These are phyloP conservation scores for Dinothrombium tinctorium DNA, from an alignment of 1,140 invertebrate species.

Conservation along the genomic window DNA sequence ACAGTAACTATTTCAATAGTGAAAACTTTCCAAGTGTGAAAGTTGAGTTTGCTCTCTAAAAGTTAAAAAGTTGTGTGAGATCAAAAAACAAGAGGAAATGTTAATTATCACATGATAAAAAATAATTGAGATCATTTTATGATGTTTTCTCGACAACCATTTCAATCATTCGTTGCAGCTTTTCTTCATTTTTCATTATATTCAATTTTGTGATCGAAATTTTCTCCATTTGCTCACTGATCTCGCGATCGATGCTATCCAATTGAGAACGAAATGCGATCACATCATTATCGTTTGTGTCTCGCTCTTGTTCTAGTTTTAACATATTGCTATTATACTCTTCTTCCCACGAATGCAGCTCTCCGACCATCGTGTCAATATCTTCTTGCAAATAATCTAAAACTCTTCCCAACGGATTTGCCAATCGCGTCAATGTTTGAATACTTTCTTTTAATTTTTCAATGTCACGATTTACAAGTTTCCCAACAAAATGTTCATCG, in stretches of 20 bases:
- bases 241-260: constrained; percentile 35
- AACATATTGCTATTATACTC: constrained; percentile 41
- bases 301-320: constrained; percentile 41
- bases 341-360: constrained; percentile 55
- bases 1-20: too few species aligned
- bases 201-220: constrained; percentile 34
- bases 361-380: constrained; percentile 77
- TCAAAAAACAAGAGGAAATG: too few species aligned
- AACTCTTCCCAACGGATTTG: constrained; percentile 67
- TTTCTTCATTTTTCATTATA: constrained; percentile 36
- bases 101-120: too few species aligned
- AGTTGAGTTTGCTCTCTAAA: too few species aligned
- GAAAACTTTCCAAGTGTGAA: too few species aligned
- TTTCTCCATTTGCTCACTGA: constrained; percentile 36
- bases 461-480: too few species aligned
- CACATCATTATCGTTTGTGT: constrained; percentile 35
- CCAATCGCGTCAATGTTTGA: constrained; percentile 57
- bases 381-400: constrained; percentile 86
- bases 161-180: constrained; percentile 26
- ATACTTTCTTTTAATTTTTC: constrained; percentile 54
- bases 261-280: constrained; percentile 42
- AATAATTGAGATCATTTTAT: too few species aligned
- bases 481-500: too few species aligned
- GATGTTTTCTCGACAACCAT: constrained; percentile 6
- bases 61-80: too few species aligned